Evolutionary conservation across 2,113 vertebrate species (phyloP), one percentile per base, ranked within the genome.

Genomic region (Pelecanoides urinatrix): DNA sequence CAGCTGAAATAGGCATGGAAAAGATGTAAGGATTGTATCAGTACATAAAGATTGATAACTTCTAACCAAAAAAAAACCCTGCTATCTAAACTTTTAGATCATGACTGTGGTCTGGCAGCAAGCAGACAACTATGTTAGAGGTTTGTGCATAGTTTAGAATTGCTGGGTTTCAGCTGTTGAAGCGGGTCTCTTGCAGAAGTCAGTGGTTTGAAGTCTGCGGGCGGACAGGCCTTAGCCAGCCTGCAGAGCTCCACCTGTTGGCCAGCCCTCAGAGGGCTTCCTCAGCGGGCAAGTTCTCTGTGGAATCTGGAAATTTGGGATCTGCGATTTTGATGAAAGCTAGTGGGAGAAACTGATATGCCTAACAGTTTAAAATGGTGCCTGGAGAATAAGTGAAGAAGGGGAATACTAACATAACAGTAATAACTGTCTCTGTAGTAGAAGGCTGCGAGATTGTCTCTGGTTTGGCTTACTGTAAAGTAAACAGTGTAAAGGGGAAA

Each of bases 211-310:
- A 44, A 71, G 59, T 6, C 27, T 73, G 71, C 15, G 1, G 11
- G 17, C 2, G 5, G 67, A 70, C 29, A 7, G 65, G 49, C 73
- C 18, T 11, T 14, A 25, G 90, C 36, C 4, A 0, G 32, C 13
- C 62, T 66, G 73, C 84, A 61, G 94, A 63, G 86, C 96, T 94
- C 92, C 96, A 63, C 75, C 96, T 96, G 82, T 62, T 89, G 96
- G 92, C 27, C 65, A 47, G 22, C 44, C 11, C 1, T 30, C 18
- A 8, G 65, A 71, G 62, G 32, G 58, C 45, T 66, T 88, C 76
- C 67, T 55, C 10, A 38, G 56, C 3, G 0, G 13, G 42, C 45
- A 55, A 11, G 34, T 53, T 55, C 58, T 11, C 12, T 25, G 13
- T 30, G 56, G 66, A 6, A 42, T 52, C 44, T 30, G 47, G 47